Evolutionary conservation across 2,888 invertebrate species (phyloP).

Genomic region (Silvanus unidentatus): DNA sequence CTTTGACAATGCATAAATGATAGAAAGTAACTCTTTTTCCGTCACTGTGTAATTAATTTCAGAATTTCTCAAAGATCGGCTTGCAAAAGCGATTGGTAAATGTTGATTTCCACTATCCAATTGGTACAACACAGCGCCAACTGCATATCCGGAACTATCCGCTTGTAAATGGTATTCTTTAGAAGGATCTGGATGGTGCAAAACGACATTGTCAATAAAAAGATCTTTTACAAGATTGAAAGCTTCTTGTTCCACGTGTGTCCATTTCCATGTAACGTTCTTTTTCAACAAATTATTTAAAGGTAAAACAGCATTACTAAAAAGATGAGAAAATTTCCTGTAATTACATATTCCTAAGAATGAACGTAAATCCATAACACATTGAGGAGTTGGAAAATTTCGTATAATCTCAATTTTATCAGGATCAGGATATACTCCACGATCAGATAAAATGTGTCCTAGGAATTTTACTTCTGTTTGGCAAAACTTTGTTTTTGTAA

Average conservation of each 20-base stretch:
- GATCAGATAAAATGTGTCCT: too few relatives aligned
- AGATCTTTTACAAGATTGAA: slow-evolving; percentile 14
- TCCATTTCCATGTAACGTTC: slow-evolving; percentile 13
- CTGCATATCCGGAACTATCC: too few relatives aligned
- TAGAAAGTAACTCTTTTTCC: slow-evolving; percentile 17
- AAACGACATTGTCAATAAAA: slow-evolving; percentile 12
- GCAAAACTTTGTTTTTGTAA: too few relatives aligned
- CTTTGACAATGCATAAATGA: slow-evolving; percentile 13
- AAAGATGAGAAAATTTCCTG: slow-evolving; percentile 14
- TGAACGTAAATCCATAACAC: too few relatives aligned
- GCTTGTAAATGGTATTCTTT: slow-evolving; percentile 13
- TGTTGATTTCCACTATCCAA: slow-evolving; percentile 6
- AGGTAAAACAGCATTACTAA: slow-evolving; percentile 12
- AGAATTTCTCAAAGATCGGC: slow-evolving; percentile 9
- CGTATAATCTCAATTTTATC: too few relatives aligned
- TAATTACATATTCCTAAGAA: too few relatives aligned
- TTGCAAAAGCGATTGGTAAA: slow-evolving; percentile 13
- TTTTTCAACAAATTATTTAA: slow-evolving; percentile 16
- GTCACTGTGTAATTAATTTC: slow-evolving; percentile 18
- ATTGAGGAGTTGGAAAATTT: too few relatives aligned
- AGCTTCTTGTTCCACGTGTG: slow-evolving; percentile 7
- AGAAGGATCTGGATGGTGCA: slow-evolving; percentile 15
- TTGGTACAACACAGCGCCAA: slow-evolving; percentile 9
- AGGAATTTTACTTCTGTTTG: too few relatives aligned
- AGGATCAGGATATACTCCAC: too few relatives aligned